Conservation (phyloP, 2,888 invertebrate species). For the Xylocampa areola region DNA sequence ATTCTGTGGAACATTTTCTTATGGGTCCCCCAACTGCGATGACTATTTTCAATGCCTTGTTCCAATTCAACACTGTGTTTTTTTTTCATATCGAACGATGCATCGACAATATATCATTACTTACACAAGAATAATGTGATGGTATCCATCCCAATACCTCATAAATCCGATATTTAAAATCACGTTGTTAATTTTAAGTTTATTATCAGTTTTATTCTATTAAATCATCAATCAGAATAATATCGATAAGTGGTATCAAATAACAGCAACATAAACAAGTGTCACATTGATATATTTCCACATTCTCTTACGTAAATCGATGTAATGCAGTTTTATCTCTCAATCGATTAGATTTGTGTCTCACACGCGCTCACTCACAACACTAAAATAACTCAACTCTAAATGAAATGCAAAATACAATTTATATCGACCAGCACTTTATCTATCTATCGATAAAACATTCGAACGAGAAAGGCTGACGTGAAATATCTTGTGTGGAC, state of each 20-base stretch:
- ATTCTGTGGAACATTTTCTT: no score
- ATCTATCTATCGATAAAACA: conserved; percentile 43
- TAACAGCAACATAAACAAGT: conserved; percentile 28
- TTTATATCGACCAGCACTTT: conserved; percentile 40
- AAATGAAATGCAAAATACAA: conserved; percentile 51
- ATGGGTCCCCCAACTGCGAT: no score
- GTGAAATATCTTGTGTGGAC: conserved; percentile 49
- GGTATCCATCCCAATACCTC: no score
- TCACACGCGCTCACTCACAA: conserved; percentile 14
- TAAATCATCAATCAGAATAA: conserved; percentile 2
- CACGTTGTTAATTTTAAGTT: no score
- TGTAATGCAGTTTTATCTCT: conserved; percentile 27
- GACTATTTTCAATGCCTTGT: no score
- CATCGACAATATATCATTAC: no score
- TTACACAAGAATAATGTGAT: no score
- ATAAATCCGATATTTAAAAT: no score
- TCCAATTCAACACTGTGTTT: no score
- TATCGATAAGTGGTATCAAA: conserved; percentile 18
- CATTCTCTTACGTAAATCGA: conserved; percentile 14
- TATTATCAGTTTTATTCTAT: no score
- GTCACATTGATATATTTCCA: conserved; percentile 22
- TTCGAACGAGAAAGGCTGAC: conserved; percentile 43
- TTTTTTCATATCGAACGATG: no score
- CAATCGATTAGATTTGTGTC: conserved; percentile 26
- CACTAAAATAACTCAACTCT: conserved; percentile 29